Evolutionary conservation across 1,140 invertebrate species (phyloP).

Genomic region (Hyles vespertilio): DNA sequence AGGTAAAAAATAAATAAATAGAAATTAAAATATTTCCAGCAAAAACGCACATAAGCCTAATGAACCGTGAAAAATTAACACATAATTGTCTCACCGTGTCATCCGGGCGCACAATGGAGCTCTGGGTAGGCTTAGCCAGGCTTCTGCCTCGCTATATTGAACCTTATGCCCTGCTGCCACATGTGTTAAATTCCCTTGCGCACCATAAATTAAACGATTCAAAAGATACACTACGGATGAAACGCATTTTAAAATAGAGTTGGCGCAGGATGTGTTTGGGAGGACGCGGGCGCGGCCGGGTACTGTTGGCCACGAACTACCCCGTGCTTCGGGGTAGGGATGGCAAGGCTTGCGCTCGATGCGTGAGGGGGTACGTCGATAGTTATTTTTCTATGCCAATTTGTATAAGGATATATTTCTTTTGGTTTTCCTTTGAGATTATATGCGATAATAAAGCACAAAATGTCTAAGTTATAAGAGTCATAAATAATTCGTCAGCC

Average conservation of each 20-base stretch:
- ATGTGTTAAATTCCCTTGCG: conserved; percentile 47
- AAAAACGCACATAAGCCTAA: no score
- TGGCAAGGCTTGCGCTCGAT: conserved; percentile 11
- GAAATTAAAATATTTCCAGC: no score
- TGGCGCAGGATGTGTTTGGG: background rate
- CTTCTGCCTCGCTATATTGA: conserved; percentile 62
- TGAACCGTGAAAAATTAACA: no score
- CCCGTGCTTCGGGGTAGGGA: conserved; percentile 24
- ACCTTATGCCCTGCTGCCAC: conserved; percentile 56
- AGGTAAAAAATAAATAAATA: no score
- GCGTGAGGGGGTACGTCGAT: no score
- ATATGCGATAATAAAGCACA: no score
- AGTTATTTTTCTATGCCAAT: no score
- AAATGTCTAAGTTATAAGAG: no score
- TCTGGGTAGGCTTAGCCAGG: conserved; percentile 48
- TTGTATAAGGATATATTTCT: no score
- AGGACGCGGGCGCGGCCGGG: conserved; percentile 43
- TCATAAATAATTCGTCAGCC: no score
- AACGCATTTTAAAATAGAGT: conserved; percentile 9
- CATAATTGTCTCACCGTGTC: conserved; percentile 47
- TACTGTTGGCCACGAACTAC: conserved; percentile 41
- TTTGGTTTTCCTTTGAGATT: no score
- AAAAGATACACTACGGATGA: background rate
- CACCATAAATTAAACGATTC: background rate
- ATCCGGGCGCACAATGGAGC: conserved; percentile 51